Base-by-base conservation (phyloP, 1,140 invertebrate species). In the Ceratitis capitata region DNA sequence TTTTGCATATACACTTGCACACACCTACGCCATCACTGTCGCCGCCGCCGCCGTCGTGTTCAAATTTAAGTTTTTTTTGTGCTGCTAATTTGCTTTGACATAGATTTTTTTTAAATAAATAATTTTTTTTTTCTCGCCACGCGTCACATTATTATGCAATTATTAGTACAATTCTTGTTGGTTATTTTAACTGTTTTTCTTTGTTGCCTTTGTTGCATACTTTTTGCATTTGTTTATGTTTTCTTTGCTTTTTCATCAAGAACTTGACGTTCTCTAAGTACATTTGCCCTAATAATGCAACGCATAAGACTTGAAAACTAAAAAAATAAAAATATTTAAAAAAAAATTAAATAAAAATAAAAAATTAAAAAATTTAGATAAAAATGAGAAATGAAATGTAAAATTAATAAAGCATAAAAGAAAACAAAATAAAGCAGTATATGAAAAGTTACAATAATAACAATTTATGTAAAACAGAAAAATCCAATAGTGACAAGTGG, bases 361-460 rank as follows among this genome's bases (percentile, higher is more conserved):
- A 83, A 56, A 53, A 53, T 51, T 39, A 19, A 4, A 53, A 42
- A 29, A 64, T n/a, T n/a, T n/a, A 84, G 58, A 45, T 23, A 23
- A 64, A 19, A 23, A 53, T 29, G n/a, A 29, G 12, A n/a, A n/a
- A n/a, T n/a, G n/a, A 26, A 16, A 14, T 51, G 23, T 29, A 83
- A 83, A 51, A 16, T 23, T 35, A 58, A n/a, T 6, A n/a, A 84
- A 84, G 61, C 26, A 23, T 69, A 84, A 49, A 7, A 84, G 69
- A 19, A 49, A 74, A 26, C 26, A 56, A 19, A 69, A 39, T 51
- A 74, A 39, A 78, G 64, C 35, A 84, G 32, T 29, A 78, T 42
- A 85, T 85, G 45, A 26, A 85, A 82, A 56, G n/a, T n/a, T 82
- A 64, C 83, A 84, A 45, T 58, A 84, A 47, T 56, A 85, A 16